Percentiles rank a stretch among this genome's conserved stretches.
Evolutionary conservation across 2,888 invertebrate genomes (phyloP).

Genomic region (Diogma glabrata): DNA sequence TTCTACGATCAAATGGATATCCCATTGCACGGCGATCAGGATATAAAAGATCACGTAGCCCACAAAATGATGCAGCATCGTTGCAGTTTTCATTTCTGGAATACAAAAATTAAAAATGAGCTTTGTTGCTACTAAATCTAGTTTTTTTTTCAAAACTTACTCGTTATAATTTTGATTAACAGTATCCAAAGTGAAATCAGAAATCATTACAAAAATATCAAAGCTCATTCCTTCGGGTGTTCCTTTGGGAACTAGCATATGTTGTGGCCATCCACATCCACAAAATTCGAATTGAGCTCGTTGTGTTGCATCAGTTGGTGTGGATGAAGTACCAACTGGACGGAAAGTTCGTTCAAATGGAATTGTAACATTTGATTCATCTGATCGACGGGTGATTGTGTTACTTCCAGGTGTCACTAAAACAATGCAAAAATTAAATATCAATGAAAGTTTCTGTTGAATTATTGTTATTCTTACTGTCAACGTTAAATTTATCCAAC

Average conservation of each 20-base stretch:
- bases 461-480: conserved; percentile 38
- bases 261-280: conserved; percentile 82
- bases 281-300: conserved; percentile 61
- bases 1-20: conserved; percentile 48
- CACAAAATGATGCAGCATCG: conserved; percentile 62
- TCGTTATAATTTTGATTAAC: conserved; percentile 25
- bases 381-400: conserved; percentile 51
- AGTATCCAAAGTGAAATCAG: conserved; percentile 53
- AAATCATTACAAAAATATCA: conserved; percentile 66
- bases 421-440: no score
- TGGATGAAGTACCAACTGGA: conserved; percentile 46
- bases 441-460: no score
- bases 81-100: conserved; percentile 36
- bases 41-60: conserved; percentile 54
- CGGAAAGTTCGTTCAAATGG: conserved; percentile 74
- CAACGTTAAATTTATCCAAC: conserved; percentile 52
- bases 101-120: conserved; percentile 15
- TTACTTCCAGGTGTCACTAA: conserved; percentile 62
- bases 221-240: conserved; percentile 47
- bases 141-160: conserved; percentile 20
- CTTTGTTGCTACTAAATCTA: background rate
- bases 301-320: conserved; percentile 34
- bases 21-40: conserved; percentile 68
- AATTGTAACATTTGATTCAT: conserved; percentile 67
- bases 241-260: conserved; percentile 67